Base-by-base conservation (phyloP, 1,140 invertebrate species). In the Drosophila orosa region DNA sequence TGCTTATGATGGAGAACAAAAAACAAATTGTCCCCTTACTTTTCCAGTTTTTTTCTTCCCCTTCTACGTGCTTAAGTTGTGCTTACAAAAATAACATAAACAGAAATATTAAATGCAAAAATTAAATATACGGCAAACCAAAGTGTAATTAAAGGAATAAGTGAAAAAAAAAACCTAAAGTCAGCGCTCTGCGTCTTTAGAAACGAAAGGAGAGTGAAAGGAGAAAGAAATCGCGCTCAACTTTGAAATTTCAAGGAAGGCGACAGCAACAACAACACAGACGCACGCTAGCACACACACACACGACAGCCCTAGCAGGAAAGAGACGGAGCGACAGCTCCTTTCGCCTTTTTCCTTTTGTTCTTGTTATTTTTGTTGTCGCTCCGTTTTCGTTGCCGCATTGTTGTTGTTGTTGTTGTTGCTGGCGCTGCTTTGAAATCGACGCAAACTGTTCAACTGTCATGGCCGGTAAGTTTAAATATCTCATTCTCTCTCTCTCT, bases 391-490 rank as follows among this genome's bases (percentile, higher is more conserved):
- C 68, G 57, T 55, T 57, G 52, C 60, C 44, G 73, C 62, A 60
- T 56, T 61, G 59, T 60, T 81, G 78, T 50, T 73, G 73, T 74
- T 74, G 79, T 39, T 82, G 50, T 60, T 74, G 63, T 33, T 72
- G 58, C 58, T 59, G 47, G 58, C 42, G 75, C 62, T 69, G 76
- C 67, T 74, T 60, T 56, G 60, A 67, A 65, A 77, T 89, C 77
- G 78, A 77, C 84, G 86, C 90, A 91, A 90, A 89, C 89, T 86
- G 89, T 89, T 91, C 87, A 91, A 90, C 87, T 92, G 91, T 91
- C 91, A 92, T 92, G 91, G 91, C 91, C 91, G 91, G 91, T 92
- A 92, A 92, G 91, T 92, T 71, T 57, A 57, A 63, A 54, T 68
- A 25, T 62, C 62, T n/a, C n/a, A n/a, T n/a, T 47, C 50, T 37